Evolutionary conservation across 1,140 invertebrate species (phyloP).

Genomic region (Sinonovacula constricta): DNA sequence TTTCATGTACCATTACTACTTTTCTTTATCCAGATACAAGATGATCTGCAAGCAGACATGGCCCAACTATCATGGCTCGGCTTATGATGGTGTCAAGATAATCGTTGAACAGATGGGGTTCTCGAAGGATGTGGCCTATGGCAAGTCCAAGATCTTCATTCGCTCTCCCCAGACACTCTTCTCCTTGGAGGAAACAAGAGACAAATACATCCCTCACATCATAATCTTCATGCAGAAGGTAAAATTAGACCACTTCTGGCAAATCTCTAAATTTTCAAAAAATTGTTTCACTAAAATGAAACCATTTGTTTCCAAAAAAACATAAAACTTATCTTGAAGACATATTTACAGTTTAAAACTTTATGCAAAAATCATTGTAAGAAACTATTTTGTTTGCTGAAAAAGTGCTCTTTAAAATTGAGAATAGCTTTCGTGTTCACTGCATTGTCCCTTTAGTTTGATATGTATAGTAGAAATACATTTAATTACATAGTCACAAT

Average conservation of each 20-base stretch:
- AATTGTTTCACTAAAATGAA: too few species aligned
- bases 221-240: conserved; percentile 95
- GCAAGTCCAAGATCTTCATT: conserved; percentile 97
- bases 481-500: too few species aligned
- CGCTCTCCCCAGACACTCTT: conserved; percentile 93
- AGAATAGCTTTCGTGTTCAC: too few species aligned
- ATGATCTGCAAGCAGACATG: conserved; percentile 96
- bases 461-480: too few species aligned
- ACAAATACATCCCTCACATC: conserved; percentile 90
- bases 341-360: conserved; percentile 1
- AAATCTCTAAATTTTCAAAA: too few species aligned
- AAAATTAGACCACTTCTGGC: conserved; percentile 38
- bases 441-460: too few species aligned
- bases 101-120: conserved; percentile 90
- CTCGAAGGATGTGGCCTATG: conserved; percentile 92
- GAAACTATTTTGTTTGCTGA: not conserved
- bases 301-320: too few species aligned
- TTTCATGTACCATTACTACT: too few species aligned
- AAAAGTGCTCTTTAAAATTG: too few species aligned
- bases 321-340: too few species aligned
- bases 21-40: conserved; percentile 98
- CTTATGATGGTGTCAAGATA: conserved; percentile 89
- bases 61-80: conserved; percentile 92
- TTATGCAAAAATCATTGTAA: not conserved
- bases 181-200: conserved; percentile 86